Conservation (phyloP, 1,140 invertebrate species). For the Pissodes strobi region DNA sequence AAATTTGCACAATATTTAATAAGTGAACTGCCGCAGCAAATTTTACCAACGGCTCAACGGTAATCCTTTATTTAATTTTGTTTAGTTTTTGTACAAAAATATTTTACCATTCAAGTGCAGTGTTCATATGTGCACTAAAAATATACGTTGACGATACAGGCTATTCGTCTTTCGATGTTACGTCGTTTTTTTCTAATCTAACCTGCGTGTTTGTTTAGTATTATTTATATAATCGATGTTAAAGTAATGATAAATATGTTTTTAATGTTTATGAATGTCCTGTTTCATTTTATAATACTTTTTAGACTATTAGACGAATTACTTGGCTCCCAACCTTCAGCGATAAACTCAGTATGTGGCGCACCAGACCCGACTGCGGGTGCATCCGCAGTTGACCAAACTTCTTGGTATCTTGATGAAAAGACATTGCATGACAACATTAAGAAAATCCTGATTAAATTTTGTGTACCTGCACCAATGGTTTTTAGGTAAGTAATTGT, state of each 20-base stretch:
- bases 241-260: too few relatives aligned
- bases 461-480: conserved; percentile 95
- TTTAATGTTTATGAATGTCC: too few relatives aligned
- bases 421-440: conserved; percentile 97
- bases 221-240: too few relatives aligned
- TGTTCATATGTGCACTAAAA: too few relatives aligned
- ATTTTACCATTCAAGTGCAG: not conserved
- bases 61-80: conserved; percentile 47
- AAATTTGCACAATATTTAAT: conserved; percentile 99
- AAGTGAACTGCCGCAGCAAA: conserved; percentile 95
- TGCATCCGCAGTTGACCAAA: conserved; percentile 92
- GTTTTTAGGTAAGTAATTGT: conserved; percentile 90
- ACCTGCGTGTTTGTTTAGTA: too few relatives aligned
- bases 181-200: too few relatives aligned
- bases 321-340: conserved; percentile 82
- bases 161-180: too few relatives aligned
- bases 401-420: conserved; percentile 97
- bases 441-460: conserved; percentile 97
- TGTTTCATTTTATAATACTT: too few relatives aligned
- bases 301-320: conserved; percentile 88
- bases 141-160: too few relatives aligned
- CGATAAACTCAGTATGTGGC: conserved; percentile 91
- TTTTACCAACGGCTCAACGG: conserved; percentile 93
- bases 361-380: conserved; percentile 97
- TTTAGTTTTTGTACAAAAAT: not conserved